A percentile compares a stretch with the other conserved stretches of the same genome.
These are phyloP conservation scores for Nowickia ferox DNA, from an alignment of 2,888 invertebrate genomes.

Conservation along the genomic window DNA sequence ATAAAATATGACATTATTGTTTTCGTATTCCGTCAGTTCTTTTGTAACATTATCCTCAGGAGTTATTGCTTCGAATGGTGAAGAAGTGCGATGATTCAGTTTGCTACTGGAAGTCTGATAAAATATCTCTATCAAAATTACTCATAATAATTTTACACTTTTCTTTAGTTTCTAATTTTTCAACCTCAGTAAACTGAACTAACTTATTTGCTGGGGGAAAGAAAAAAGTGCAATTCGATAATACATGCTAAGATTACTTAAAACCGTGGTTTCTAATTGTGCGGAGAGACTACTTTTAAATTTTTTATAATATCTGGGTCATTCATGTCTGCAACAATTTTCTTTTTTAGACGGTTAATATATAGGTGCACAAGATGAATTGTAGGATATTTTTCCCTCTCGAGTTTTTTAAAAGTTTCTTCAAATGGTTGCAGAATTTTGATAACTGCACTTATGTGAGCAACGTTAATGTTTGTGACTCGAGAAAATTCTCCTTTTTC, in stretches of 20 bases:
- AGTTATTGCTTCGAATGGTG: background rate
- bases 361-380: too few species aligned
- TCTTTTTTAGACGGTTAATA: too few species aligned
- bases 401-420: too few species aligned
- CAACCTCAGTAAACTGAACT: slow-evolving; percentile 9
- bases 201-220: background rate
- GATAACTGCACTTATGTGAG: background rate
- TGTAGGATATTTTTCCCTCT: too few species aligned
- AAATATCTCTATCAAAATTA: slow-evolving; percentile 22
- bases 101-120: background rate
- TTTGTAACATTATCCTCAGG: slow-evolving; percentile 4
- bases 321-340: too few species aligned
- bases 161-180: slow-evolving; percentile 17
- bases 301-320: too few species aligned
- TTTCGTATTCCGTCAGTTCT: slow-evolving; percentile 9
- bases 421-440: too few species aligned
- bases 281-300: too few species aligned
- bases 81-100: background rate
- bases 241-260: too few species aligned
- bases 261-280: too few species aligned
- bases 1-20: slow-evolving; percentile 16
- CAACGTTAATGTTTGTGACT: slow-evolving; percentile 12
- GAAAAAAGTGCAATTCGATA: too few species aligned
- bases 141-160: background rate
- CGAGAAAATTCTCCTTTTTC: slow-evolving; percentile 21